Base-by-base conservation (phyloP, 2,888 invertebrate genomes). In the Notocelia uddmanniana region DNA sequence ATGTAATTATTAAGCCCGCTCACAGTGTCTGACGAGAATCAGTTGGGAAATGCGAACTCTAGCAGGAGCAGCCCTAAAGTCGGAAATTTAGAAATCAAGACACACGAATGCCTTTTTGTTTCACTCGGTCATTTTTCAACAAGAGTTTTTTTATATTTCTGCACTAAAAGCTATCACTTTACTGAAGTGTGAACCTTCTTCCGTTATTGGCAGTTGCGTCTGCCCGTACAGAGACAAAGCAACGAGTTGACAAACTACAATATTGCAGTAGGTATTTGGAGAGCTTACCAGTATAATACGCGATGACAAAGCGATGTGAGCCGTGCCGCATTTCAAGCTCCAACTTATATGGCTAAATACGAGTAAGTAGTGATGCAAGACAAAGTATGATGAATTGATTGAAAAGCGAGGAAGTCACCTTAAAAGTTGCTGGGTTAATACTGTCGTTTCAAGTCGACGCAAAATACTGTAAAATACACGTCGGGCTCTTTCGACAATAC, bases 231-330 rank as follows among this genome's bases (percentile, higher is more conserved):
- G 74, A 79, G 78, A 77, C 74, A 76, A 76, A 79, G 77, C 79
- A 76, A 76, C 76, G 75, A 75, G 76, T 75, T 78, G 75, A 78
- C 78, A 74, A 76, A 77, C 77, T 77, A 76, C 76, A 75, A 77
- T 78, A 77, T 76, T 77, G 76, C 74, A 76, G 76, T 79, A 80
- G 78, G 78, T 83, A 80, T 81, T 77, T 80, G 77, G 75, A 74
- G 74, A 79, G 82, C 83, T 84, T 84, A 82, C 80, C 77, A 80
- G 79, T 78, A 81, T 80, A 81, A 82, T 81, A 81, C 80, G 77
- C 78, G 79, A 79, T 82, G 84, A 81, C 83, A 84, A 81, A 83
- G 79, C 79, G 79, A 72, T 78, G 78, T 76, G 80, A 80, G 80
- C 77, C 77, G 76, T 76, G 74, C 71, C 73, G 74, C 78, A 75